Base-by-base conservation (phyloP, 2,888 invertebrate genomes). In the Mesorhabditis belari region DNA sequence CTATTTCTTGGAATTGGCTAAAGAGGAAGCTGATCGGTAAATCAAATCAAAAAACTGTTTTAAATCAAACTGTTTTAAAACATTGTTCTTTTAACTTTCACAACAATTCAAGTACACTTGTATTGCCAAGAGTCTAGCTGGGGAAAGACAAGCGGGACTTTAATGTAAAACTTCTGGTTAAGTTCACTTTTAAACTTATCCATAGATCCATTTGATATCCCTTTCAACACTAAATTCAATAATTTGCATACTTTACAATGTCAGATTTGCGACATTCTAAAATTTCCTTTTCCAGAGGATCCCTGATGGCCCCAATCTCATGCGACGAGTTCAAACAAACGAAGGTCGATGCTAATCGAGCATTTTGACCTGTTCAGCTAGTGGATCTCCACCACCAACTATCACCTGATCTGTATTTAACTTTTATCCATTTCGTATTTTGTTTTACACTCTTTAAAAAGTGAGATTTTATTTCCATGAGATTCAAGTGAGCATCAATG, bases 61-160 rank as follows among this genome's bases (percentile, higher is more conserved):
- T n/a, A n/a, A n/a, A n/a, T n/a, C n/a, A n/a, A n/a, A n/a, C n/a
- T n/a, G n/a, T n/a, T n/a, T n/a, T n/a, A n/a, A n/a, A n/a, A n/a
- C n/a, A n/a, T n/a, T n/a, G n/a, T n/a, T n/a, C n/a, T n/a, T n/a
- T n/a, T n/a, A n/a, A n/a, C n/a, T n/a, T n/a, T n/a, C n/a, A n/a
- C n/a, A n/a, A n/a, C n/a, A n/a, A n/a, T 64, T 19, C 49, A 65
- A 60, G 44, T 75, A 72, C 66, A 77, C 76, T 21, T 77, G 77
- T 54, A 63, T 72, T 5, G 77, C 77, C 5, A 70, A 69, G 23
- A 79, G 80, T 51, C 59, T 68, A 2, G 79, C 77, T 55, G n/a
- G 79, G 79, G 49, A 65, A 67, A 52, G 76, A 73, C 49, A 87
- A 87, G 65, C 81, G 86, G 5, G 81, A 83, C n/a, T 87, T 85